Percentiles rank a stretch among this genome's conserved stretches.
These are phyloP conservation scores for Promerops cafer DNA, from an alignment of 2,113 vertebrate genomes.

Conservation along the genomic window DNA sequence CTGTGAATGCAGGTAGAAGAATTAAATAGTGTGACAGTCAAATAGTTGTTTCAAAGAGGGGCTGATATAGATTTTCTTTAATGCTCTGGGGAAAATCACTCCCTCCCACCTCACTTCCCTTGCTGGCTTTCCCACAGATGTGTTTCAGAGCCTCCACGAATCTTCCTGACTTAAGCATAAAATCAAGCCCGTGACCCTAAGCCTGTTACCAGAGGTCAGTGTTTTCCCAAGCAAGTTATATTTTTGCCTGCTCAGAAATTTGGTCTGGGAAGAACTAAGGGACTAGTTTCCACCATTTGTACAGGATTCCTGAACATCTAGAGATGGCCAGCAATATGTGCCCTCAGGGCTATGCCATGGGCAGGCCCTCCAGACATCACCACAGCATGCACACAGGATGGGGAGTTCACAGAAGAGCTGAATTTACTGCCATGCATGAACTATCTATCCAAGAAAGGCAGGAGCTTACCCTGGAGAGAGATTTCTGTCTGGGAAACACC, in stretches of 20 bases:
- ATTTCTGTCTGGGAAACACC: not conserved
- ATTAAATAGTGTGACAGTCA: not conserved
- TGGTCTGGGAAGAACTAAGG: not conserved
- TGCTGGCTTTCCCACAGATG: not conserved
- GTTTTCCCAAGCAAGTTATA: conserved; percentile 2
- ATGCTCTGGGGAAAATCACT: not conserved
- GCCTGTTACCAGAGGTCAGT: not conserved
- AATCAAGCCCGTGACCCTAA: not conserved
- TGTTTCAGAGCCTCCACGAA: not conserved
- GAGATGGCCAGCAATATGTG: not conserved
- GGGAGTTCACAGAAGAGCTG: not conserved
- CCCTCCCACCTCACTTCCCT: not conserved
- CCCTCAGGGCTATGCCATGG: rapidly evolving
- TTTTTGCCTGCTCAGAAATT: not conserved
- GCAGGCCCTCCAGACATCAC: not conserved
- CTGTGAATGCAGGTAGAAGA: not conserved
- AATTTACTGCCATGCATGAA: not conserved
- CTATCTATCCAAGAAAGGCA: not conserved
- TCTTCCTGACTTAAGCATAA: not conserved
- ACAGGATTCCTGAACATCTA: not conserved
- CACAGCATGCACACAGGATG: not conserved
- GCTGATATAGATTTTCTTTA: not conserved
- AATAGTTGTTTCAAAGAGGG: not conserved
- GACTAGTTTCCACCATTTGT: not conserved
- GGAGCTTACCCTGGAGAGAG: not conserved